A percentile compares a stretch with the other conserved stretches of the same genome.
These are phyloP conservation scores for Corythoichthys haematopterus DNA, from an alignment of 2,113 vertebrate species.

Conservation along the genomic window DNA sequence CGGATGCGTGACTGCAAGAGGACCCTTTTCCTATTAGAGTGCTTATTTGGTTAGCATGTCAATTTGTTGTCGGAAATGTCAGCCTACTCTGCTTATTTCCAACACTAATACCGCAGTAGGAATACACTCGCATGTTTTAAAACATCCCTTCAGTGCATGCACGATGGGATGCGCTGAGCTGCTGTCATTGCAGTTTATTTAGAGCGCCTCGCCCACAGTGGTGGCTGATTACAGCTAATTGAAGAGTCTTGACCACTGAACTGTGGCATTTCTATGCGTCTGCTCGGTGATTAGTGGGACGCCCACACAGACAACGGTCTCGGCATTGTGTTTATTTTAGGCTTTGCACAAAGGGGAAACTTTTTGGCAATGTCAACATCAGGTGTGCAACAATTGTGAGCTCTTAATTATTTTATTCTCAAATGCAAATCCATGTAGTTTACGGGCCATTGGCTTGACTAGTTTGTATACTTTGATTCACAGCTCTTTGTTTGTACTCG, in stretches of 20 bases:
- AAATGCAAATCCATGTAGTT: conserved; percentile 15
- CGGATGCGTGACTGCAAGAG: conserved; percentile 49
- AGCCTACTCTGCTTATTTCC: conserved; percentile 49
- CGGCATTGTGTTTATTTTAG: background rate
- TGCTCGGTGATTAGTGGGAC: conserved; percentile 17
- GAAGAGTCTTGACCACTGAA: conserved; percentile 29
- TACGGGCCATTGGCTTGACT: conserved; percentile 4
- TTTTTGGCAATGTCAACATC: background rate
- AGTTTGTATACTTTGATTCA: conserved; percentile 3
- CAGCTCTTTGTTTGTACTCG: conserved; percentile 18
- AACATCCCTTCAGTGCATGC: background rate
- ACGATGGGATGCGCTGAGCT: background rate
- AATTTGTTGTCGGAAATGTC: conserved; percentile 51
- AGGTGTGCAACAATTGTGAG: background rate
- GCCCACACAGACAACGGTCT: background rate
- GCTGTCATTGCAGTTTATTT: conserved; percentile 31
- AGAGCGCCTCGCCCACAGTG: conserved; percentile 11
- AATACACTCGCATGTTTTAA: background rate
- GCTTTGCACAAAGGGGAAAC: background rate
- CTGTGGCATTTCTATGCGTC: conserved; percentile 27
- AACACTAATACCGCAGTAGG: background rate
- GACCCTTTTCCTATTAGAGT: conserved; percentile 3
- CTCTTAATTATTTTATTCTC: background rate
- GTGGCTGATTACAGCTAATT: conserved; percentile 45
- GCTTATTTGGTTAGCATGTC: conserved; percentile 26